A percentile compares a stretch with the other conserved stretches of the same genome.
phyloP scores from a whole-genome alignment of 2,113 vertebrate genomes.

The Strix uralensis region DNA sequence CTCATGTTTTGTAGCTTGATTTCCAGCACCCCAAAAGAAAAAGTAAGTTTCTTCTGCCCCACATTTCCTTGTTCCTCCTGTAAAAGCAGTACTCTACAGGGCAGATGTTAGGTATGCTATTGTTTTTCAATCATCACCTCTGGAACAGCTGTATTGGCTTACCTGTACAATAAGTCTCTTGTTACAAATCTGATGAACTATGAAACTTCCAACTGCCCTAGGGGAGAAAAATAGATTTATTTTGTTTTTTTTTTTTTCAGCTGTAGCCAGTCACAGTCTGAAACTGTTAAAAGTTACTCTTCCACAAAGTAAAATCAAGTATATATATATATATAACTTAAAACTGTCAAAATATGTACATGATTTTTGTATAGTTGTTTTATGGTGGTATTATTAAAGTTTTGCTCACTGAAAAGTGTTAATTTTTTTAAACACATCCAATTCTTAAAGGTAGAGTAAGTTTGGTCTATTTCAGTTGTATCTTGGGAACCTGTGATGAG shows the following conservation, averaged over 20 bases:
- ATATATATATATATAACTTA: slow-evolving; percentile 61
- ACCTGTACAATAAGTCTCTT: not conserved
- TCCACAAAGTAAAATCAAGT: slow-evolving; percentile 43
- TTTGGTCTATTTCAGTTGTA: not conserved
- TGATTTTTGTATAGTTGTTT: slow-evolving; percentile 71
- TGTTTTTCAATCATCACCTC: not conserved
- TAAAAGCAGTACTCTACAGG: not conserved
- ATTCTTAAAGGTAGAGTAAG: not conserved
- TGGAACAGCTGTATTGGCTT: not conserved
- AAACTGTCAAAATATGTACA: slow-evolving; percentile 63
- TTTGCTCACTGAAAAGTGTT: slow-evolving; percentile 17
- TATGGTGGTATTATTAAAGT: slow-evolving; percentile 65
- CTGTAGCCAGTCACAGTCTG: not conserved
- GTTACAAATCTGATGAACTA: not conserved
- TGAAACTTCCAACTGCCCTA: slow-evolving; percentile 11
- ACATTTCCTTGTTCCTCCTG: not conserved
- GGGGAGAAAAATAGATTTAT: not conserved
- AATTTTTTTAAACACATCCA: not conserved
- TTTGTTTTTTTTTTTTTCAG: not conserved
- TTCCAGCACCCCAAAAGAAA: not conserved
- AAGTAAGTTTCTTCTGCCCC: not conserved
- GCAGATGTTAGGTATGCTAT: not conserved
- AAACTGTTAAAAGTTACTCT: slow-evolving; percentile 46
- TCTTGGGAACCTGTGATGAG: not conserved
- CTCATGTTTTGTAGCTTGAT: not conserved